A percentile compares a stretch with the other conserved stretches of the same genome.
phyloP scores from a whole-genome alignment of 2,797 vertebrate species.

The Chelon labrosus region DNA sequence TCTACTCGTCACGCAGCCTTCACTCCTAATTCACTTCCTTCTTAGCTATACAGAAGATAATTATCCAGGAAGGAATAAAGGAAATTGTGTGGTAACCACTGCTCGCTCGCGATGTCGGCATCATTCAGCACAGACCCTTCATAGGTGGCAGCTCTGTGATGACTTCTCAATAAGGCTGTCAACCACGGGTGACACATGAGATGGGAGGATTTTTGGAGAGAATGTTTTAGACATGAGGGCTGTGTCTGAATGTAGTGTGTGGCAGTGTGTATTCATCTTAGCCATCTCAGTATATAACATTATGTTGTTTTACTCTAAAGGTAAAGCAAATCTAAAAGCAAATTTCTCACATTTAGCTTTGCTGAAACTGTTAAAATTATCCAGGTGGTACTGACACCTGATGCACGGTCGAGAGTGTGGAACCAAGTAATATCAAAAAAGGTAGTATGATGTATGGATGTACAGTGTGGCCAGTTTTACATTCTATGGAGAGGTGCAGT shows the following conservation, averaged over 20 bases:
- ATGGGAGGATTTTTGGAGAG: slow-evolving; percentile 20
- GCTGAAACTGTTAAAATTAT: no score
- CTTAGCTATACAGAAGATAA: slow-evolving; percentile 15
- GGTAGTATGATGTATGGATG: no score
- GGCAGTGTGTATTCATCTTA: no score
- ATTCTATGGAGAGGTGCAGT: no score
- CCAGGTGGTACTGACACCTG: no score
- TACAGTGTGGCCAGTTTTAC: no score
- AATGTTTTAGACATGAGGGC: slow-evolving; percentile 5
- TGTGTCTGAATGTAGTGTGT: slow-evolving; percentile 14
- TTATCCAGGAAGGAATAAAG: slow-evolving; percentile 27
- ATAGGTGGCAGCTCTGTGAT: slow-evolving; percentile 50
- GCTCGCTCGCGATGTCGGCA: slow-evolving; percentile 31
- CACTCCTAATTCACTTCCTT: slow-evolving; percentile 59
- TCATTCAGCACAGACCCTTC: slow-evolving; percentile 32
- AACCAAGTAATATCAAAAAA: no score
- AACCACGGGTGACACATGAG: slow-evolving; percentile 41
- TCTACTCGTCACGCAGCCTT: slow-evolving; percentile 26
- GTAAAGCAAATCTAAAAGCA: no score
- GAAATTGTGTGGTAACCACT: slow-evolving; percentile 14
- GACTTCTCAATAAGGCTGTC: slow-evolving; percentile 59
- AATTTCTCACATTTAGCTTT: no score
- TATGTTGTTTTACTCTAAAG: no score
- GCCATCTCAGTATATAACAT: no score
- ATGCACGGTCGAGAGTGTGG: no score